phyloP scores from a whole-genome alignment of 2,888 invertebrate genomes.

The Lepidonotus clava region DNA sequence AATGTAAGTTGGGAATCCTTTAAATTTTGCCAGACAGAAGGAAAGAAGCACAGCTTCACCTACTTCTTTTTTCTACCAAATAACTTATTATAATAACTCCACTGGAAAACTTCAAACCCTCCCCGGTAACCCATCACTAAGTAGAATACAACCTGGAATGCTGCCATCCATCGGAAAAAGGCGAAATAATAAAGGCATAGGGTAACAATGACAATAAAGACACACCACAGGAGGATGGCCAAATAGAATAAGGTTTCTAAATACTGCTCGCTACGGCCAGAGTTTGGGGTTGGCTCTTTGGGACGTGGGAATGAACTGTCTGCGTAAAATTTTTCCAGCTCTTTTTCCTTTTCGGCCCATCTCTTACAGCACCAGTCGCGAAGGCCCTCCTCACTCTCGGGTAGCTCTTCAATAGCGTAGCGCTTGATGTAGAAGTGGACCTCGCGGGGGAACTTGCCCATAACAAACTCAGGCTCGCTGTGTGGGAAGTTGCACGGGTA shows the following conservation, averaged over 20 bases:
- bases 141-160: slow-evolving; percentile 39
- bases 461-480: slow-evolving; percentile 87
- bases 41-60: not conserved
- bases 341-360: slow-evolving; percentile 80
- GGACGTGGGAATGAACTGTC: slow-evolving; percentile 42
- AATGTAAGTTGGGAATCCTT: slow-evolving; percentile 32
- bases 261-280: not conserved
- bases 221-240: not conserved
- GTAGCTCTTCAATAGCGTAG: slow-evolving; percentile 66
- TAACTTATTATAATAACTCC: slow-evolving; percentile 21
- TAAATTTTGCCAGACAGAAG: not conserved
- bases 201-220: not conserved
- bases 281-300: not conserved
- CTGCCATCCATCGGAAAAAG: slow-evolving; percentile 25
- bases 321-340: slow-evolving; percentile 70
- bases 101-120: slow-evolving; percentile 54
- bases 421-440: slow-evolving; percentile 88
- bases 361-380: slow-evolving; percentile 76
- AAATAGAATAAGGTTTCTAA: not conserved
- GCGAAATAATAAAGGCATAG: slow-evolving; percentile 22
- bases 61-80: slow-evolving; percentile 21
- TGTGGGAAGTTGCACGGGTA: slow-evolving; percentile 89
- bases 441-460: slow-evolving; percentile 87
- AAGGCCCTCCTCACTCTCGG: slow-evolving; percentile 66
- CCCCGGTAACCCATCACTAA: slow-evolving; percentile 30